phyloP scores from a whole-genome alignment of 2,888 invertebrate species.

The Timema podura region DNA sequence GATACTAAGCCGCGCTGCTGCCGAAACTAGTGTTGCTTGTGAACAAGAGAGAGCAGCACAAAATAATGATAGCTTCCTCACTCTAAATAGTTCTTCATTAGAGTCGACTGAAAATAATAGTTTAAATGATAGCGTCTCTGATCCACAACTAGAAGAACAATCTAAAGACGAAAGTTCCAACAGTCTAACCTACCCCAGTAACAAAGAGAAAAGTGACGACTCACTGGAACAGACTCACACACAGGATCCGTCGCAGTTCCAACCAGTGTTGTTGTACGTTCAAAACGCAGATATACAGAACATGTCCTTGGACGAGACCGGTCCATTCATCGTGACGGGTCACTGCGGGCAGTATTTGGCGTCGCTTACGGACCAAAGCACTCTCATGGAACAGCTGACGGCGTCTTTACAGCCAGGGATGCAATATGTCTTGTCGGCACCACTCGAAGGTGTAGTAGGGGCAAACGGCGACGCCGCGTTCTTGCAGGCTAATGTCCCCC shows the following conservation, averaged over 20 bases:
- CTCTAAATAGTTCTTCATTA: too few relatives aligned
- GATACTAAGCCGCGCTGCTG: not conserved
- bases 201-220: too few relatives aligned
- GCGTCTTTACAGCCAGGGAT: conserved; percentile 20
- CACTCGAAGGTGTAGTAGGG: conserved; percentile 21
- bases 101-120: too few relatives aligned
- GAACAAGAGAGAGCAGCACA: too few relatives aligned
- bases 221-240: too few relatives aligned
- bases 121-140: too few relatives aligned
- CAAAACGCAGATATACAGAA: conserved; percentile 15
- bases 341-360: conserved; percentile 22
- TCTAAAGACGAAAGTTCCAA: too few relatives aligned
- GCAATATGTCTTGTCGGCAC: conserved; percentile 23
- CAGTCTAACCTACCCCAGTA: too few relatives aligned
- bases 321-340: conserved; percentile 19
- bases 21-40: not conserved
- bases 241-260: not conserved
- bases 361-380: conserved; percentile 15
- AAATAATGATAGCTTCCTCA: too few relatives aligned
- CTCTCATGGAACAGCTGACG: conserved; percentile 24
- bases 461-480: conserved; percentile 12
- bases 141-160: too few relatives aligned
- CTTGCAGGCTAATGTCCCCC: conserved; percentile 5
- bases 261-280: conserved; percentile 24
- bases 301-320: conserved; percentile 14